These are phyloP conservation scores for Hucho hucho DNA, from an alignment of 2,113 vertebrate genomes.

Conservation along the genomic window DNA sequence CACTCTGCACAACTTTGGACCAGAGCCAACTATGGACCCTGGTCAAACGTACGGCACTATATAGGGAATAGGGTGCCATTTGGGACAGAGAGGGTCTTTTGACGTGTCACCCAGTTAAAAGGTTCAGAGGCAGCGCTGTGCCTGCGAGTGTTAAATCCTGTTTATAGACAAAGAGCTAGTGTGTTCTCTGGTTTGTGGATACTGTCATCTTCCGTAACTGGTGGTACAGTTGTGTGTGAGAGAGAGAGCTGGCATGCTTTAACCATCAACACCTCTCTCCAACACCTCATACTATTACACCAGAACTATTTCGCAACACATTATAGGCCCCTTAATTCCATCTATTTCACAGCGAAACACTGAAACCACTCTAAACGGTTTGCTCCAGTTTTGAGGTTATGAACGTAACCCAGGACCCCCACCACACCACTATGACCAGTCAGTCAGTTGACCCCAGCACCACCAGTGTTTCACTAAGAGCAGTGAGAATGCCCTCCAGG, in stretches of 20 bases:
- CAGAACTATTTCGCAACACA: background rate
- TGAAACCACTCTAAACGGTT: too few species aligned
- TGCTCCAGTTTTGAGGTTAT: too few species aligned
- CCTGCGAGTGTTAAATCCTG: conserved; percentile 16
- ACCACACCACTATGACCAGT: too few species aligned
- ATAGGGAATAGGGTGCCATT: too few species aligned
- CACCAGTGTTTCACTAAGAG: background rate
- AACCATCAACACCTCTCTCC: background rate
- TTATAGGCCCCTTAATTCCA: background rate
- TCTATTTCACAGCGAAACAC: background rate
- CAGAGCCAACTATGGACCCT: too few species aligned
- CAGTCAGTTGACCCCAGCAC: too few species aligned
- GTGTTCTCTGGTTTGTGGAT: conserved; percentile 8
- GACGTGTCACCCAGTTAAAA: conserved; percentile 23
- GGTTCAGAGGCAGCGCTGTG: conserved; percentile 10
- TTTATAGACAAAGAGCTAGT: conserved; percentile 29
- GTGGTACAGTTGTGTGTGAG: background rate
- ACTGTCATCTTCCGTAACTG: background rate
- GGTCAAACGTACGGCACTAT: too few species aligned
- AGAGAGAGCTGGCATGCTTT: background rate
- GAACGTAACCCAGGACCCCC: too few species aligned
- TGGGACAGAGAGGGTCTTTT: conserved; percentile 15
- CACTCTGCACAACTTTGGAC: too few species aligned
- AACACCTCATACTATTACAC: background rate
- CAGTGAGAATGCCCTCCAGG: too few species aligned